Evolutionary conservation across 2,888 invertebrate species (phyloP).

Genomic region (Pterostichus madidus): DNA sequence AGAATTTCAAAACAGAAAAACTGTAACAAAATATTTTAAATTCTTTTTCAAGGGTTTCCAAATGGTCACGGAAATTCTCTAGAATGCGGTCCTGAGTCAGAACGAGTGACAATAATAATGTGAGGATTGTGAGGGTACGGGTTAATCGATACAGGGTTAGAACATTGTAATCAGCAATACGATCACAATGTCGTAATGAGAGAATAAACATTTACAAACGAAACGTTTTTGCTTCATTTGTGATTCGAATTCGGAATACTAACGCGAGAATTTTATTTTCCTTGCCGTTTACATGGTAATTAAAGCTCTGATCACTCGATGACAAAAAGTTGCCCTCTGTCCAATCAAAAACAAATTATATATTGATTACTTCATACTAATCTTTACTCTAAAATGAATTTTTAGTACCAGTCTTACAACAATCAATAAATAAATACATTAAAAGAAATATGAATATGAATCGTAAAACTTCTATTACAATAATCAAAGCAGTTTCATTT

Average conservation of each 20-base stretch:
- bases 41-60: too few species aligned
- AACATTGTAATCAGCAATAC: constrained; percentile 46
- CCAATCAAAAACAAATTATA: not conserved
- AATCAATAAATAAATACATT: not conserved
- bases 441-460: too few species aligned
- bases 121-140: constrained; percentile 21
- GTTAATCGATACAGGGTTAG: constrained; percentile 22
- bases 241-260: constrained; percentile 45
- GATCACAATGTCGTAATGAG: constrained; percentile 41
- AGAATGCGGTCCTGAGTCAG: constrained; percentile 14
- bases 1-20: too few species aligned
- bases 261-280: constrained; percentile 42
- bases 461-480: too few species aligned
- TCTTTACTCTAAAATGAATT: constrained; percentile 3
- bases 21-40: too few species aligned
- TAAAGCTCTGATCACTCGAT: constrained; percentile 14
- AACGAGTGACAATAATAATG: constrained; percentile 9
- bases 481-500: too few species aligned
- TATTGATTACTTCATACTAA: not conserved
- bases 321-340: not conserved
- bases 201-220: constrained; percentile 53
- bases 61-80: too few species aligned
- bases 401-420: not conserved
- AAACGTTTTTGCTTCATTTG: constrained; percentile 20
- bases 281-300: constrained; percentile 40